phyloP scores from a whole-genome alignment of 2,888 invertebrate genomes.

The Monoplex corrugatus region DNA sequence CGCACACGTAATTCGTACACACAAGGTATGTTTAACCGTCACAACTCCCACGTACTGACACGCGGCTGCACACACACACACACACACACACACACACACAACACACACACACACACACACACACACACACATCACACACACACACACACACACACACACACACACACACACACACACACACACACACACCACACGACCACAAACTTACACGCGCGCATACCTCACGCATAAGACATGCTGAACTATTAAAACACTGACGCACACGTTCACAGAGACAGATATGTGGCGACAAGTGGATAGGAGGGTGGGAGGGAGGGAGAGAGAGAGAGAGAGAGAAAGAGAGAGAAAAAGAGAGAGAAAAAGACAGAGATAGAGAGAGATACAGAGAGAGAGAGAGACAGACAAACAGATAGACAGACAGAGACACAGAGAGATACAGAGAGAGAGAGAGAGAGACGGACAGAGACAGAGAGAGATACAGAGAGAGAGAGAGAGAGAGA shows the following conservation, averaged over 20 bases:
- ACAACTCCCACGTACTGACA: no score
- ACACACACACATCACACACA: neutral
- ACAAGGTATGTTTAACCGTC: no score
- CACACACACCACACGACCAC: neutral
- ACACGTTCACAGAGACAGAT: neutral
- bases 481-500: no score
- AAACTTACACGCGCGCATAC: neutral
- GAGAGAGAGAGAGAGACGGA: neutral
- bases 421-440: neutral
- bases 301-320: no score
- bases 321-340: neutral
- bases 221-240: no score
- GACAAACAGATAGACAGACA: neutral
- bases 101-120: neutral
- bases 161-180: neutral
- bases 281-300: neutral
- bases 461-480: neutral
- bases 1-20: no score
- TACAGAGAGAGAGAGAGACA: neutral
- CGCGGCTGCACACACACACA: neutral
- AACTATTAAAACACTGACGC: neutral
- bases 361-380: neutral
- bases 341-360: neutral
- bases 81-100: neutral
- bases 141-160: neutral